Evolutionary conservation across 2,888 invertebrate genomes (phyloP).

Genomic region (Podabrus alpinus): DNA sequence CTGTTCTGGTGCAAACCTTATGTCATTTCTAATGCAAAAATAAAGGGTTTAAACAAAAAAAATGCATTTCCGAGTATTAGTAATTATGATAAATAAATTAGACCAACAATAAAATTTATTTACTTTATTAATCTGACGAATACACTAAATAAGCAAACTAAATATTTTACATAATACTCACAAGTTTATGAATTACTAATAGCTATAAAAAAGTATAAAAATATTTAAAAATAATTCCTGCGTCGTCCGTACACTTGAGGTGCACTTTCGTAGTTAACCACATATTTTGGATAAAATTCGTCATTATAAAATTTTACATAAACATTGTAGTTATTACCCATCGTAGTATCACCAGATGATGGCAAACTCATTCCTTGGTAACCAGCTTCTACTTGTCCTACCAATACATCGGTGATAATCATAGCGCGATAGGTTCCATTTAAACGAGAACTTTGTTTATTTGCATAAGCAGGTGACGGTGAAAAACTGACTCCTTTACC

Average conservation of each 20-base stretch:
- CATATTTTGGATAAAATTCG: slow-evolving; percentile 51
- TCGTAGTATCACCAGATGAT: slow-evolving; percentile 43
- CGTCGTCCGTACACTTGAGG: no score
- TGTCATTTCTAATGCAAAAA: no score
- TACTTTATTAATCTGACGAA: neutral
- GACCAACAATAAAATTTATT: no score
- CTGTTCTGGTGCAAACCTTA: no score
- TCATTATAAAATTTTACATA: slow-evolving; percentile 50
- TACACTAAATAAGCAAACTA: no score
- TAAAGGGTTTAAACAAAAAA: no score
- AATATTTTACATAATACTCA: neutral
- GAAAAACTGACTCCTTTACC: slow-evolving; percentile 49
- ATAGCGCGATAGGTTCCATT: slow-evolving; percentile 40
- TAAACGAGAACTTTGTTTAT: slow-evolving; percentile 36
- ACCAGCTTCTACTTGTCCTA: slow-evolving; percentile 35
- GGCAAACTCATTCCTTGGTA: slow-evolving; percentile 33
- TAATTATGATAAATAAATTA: no score
- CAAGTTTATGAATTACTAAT: no score
- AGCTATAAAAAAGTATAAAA: no score
- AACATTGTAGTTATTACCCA: slow-evolving; percentile 40
- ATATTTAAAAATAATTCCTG: no score
- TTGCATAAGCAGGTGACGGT: slow-evolving; percentile 39
- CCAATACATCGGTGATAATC: slow-evolving; percentile 45
- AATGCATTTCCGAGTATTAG: no score
- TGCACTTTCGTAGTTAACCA: slow-evolving; percentile 37